Base-by-base conservation (phyloP, 2,113 vertebrate genomes). In the Platichthys flesus region DNA sequence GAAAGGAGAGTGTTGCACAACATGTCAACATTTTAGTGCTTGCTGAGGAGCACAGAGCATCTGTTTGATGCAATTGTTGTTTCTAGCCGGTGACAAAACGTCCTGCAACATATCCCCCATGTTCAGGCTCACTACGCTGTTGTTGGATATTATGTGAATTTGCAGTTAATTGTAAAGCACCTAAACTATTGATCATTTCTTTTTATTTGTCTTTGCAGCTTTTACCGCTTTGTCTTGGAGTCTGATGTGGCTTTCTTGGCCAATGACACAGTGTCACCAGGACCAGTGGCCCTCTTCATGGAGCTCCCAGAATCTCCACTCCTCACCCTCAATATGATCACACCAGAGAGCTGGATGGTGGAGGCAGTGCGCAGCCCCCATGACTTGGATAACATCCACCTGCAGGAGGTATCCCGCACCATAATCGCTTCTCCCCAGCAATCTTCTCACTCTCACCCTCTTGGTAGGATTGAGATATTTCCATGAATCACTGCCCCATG, bases 331-430 rank as follows among this genome's bases (percentile, higher is more conserved):
- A 99, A 97, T 76, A 96, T 99, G 97, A 96, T 97, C 76, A 99
- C 96, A 73, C 97, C 98, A 9, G 97, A 98, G 88, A 95, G 95
- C 91, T 99, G 98, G 98, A 90, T 99, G 90, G 96, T 99, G 75
- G 96, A 98, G 93, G 95, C 93, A 9, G 95, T 98, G 1, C 91
- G 91, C 81, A 98, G 96, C 91, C 95, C 94, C 24, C 95, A 96
- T 79, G 98, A 99, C 92, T 95, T 99, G 1, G 98, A 99, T 89
- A 99, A 99, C 88, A 98, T 99, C 91, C 95, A 95, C 87, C 91
- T 99, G 65, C 93, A 97, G 87, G 95, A 98, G 92, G 98, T 98
- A 92, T 90, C 90, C 58, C 28, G 24, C 45, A 54, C 24, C n/a
- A 67, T 57, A 20, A 7, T 60, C 62, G 54, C 21, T 49, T 23